Evolutionary conservation across 2,113 vertebrate genomes (phyloP).

Genomic region (Gobiocypris rarus): DNA sequence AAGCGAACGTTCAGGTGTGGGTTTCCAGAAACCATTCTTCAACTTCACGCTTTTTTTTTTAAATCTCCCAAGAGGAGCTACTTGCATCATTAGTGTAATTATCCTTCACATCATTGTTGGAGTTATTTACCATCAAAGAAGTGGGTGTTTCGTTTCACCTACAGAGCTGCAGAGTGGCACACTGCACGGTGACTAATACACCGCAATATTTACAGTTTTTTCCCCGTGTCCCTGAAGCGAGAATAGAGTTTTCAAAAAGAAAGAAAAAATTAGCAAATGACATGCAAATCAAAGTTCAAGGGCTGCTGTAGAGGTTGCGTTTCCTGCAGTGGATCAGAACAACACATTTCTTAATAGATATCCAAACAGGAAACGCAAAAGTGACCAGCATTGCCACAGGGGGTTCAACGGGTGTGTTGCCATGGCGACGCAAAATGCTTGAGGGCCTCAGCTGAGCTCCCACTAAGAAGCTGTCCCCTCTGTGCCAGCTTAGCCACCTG

Average conservation of each 20-base stretch:
- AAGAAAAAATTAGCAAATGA: neutral
- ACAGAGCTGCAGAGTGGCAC: constrained; percentile 36
- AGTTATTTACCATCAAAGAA: constrained; percentile 48
- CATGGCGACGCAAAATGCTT: constrained; percentile 52
- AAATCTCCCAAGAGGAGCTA: constrained; percentile 37
- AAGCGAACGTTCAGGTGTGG: constrained; percentile 62
- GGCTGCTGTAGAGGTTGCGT: neutral
- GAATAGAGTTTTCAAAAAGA: neutral
- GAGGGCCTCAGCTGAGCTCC: constrained; percentile 59
- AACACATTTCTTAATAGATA: neutral
- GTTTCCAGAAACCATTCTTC: constrained; percentile 49
- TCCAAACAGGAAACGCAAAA: constrained; percentile 29
- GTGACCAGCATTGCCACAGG: neutral
- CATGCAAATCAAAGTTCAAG: constrained; percentile 5
- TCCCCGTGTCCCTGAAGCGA: neutral
- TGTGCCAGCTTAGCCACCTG: constrained; percentile 72
- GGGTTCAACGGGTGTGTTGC: constrained; percentile 55
- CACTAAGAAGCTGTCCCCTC: constrained; percentile 70
- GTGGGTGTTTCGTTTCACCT: constrained; percentile 42
- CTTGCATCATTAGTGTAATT: constrained; percentile 55
- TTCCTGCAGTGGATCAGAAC: neutral
- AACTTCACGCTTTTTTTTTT: constrained; percentile 26
- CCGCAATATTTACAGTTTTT: constrained; percentile 15
- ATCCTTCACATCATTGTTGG: constrained; percentile 48
- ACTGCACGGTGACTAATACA: constrained; percentile 21